phyloP scores from a whole-genome alignment of 2,888 invertebrate species.

The Campoletis raptor region DNA sequence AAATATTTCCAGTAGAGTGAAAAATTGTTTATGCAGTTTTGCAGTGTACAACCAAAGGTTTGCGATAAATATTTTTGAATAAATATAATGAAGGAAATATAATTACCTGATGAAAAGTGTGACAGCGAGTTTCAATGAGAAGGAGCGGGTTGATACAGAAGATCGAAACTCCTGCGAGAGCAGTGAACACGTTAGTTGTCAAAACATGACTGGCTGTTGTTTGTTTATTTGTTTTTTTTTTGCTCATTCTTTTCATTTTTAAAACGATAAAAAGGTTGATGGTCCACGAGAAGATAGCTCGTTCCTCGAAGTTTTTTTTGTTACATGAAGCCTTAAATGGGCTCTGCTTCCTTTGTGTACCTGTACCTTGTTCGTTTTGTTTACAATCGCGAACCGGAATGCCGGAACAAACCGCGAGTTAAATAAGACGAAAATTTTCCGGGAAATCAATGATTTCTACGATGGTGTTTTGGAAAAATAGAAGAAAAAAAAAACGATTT shows the following conservation, averaged over 20 bases:
- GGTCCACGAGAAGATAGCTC: slow-evolving; percentile 68
- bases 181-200: slow-evolving; percentile 82
- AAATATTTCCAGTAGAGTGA: background rate
- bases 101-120: slow-evolving; percentile 66
- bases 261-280: slow-evolving; percentile 59
- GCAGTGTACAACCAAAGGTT: background rate
- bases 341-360: slow-evolving; percentile 29
- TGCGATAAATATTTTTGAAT: background rate
- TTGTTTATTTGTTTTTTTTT: slow-evolving; percentile 43
- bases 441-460: background rate
- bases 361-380: slow-evolving; percentile 28
- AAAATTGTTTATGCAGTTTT: background rate
- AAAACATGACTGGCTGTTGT: slow-evolving; percentile 72
- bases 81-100: background rate
- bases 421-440: background rate
- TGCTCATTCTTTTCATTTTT: slow-evolving; percentile 54
- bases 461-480: background rate
- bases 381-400: slow-evolving; percentile 31
- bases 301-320: slow-evolving; percentile 63
- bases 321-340: slow-evolving; percentile 39
- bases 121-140: slow-evolving; percentile 52
- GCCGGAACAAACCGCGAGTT: background rate
- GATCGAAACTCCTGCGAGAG: slow-evolving; percentile 82
- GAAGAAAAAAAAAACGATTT: no score
- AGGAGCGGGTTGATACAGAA: slow-evolving; percentile 60